Conservation (phyloP, 2,888 invertebrate species). For the Nephrocerus scutellatus region DNA sequence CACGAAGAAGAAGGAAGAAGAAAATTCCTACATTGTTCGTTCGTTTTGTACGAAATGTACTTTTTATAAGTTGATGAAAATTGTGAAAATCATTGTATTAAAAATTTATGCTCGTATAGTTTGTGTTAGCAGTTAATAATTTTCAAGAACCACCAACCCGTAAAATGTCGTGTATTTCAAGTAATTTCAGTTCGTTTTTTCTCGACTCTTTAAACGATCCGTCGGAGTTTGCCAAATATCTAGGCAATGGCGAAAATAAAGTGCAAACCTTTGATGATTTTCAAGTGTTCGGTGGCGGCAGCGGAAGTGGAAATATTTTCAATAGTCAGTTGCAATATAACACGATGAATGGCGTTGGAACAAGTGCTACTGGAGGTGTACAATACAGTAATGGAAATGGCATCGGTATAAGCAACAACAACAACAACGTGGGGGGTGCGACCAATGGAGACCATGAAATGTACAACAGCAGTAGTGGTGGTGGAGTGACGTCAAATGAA, state of each 20-base stretch:
- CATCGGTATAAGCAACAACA: constrained; percentile 19
- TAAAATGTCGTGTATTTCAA: constrained; percentile 48
- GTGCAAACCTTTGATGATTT: constrained; percentile 45
- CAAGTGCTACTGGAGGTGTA: too few species aligned
- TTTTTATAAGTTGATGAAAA: too few species aligned
- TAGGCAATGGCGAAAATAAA: constrained; percentile 46
- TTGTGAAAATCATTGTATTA: too few species aligned
- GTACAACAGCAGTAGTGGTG: too few species aligned
- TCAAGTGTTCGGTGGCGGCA: constrained; percentile 37
- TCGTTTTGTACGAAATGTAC: too few species aligned
- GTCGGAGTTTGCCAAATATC: constrained; percentile 47
- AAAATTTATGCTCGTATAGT: too few species aligned
- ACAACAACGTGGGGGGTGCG: constrained; percentile 19
- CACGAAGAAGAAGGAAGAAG: neutral
- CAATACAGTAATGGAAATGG: constrained; percentile 13
- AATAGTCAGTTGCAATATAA: constrained; percentile 11
- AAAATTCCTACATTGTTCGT: too few species aligned
- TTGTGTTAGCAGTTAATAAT: too few species aligned
- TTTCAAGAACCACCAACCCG: too few species aligned
- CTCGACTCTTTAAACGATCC: constrained; percentile 46
- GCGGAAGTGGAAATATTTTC: constrained; percentile 21
- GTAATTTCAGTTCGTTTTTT: constrained; percentile 47
- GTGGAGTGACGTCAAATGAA: constrained; percentile 17
- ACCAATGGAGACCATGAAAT: neutral
- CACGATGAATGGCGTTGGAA: too few species aligned